Percentiles rank a stretch among this genome's conserved stretches.
These are phyloP conservation scores for Troilus luridus DNA, from an alignment of 2,888 invertebrate species.

Conservation along the genomic window DNA sequence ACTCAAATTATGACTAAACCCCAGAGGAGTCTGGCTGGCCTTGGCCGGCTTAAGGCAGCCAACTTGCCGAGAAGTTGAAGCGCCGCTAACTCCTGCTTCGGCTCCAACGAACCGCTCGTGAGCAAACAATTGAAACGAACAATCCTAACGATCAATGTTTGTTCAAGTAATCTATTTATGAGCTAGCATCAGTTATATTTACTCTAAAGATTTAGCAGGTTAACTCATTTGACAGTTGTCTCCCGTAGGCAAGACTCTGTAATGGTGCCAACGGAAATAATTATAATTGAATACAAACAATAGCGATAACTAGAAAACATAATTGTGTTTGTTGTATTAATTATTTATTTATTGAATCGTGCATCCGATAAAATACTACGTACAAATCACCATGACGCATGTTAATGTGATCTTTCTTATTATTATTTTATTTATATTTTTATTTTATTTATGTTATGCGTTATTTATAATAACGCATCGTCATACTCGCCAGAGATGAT, in stretches of 20 bases:
- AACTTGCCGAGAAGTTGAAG: constrained; percentile 26
- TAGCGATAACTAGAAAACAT: no score
- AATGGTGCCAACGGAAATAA: not conserved
- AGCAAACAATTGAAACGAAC: constrained; percentile 45
- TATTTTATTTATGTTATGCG: no score
- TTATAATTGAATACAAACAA: not conserved
- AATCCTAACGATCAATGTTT: constrained; percentile 44
- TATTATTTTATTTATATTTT: no score
- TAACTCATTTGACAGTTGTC: not conserved
- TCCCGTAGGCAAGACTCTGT: not conserved
- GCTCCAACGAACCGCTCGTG: constrained; percentile 47
- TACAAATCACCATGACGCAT: no score
- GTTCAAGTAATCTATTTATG: constrained; percentile 42
- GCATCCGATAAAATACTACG: no score
- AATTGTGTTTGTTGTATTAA: no score
- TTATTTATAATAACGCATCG: no score
- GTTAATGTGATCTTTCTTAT: no score
- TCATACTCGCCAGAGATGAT: no score
- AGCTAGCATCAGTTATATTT: constrained; percentile 44
- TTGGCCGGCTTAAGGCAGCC: not conserved
- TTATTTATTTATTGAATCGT: no score
- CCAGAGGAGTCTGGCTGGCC: not conserved
- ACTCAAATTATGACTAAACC: not conserved
- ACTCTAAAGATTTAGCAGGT: not conserved
- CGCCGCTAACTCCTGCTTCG: constrained; percentile 36